phyloP scores from a whole-genome alignment of 2,113 vertebrate genomes.

The Ictalurus punctatus region DNA sequence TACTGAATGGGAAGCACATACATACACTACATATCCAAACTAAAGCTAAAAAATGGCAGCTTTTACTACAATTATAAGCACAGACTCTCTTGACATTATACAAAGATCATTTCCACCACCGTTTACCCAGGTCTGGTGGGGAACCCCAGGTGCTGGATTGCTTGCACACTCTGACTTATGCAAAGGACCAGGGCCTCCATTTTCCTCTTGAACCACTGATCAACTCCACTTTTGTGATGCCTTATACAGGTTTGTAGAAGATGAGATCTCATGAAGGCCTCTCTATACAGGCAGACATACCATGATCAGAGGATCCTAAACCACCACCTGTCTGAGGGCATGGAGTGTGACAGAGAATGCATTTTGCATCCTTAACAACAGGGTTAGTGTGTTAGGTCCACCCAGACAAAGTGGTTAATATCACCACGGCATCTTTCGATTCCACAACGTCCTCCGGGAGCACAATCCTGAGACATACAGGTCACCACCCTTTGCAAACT shows the following conservation, averaged over 20 bases:
- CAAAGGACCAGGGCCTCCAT: too few relatives aligned
- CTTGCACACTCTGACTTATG: too few relatives aligned
- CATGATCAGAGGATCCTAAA: neutral
- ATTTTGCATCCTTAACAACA: neutral
- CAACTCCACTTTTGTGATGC: neutral
- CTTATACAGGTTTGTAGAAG: neutral
- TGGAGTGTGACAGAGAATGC: neutral
- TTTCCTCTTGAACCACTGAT: neutral
- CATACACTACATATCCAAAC: too few relatives aligned
- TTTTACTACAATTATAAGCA: too few relatives aligned
- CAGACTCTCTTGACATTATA: too few relatives aligned
- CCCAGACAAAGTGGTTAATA: neutral
- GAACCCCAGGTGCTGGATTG: too few relatives aligned
- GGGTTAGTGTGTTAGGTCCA: neutral
- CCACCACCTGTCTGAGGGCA: neutral
- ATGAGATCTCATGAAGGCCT: neutral
- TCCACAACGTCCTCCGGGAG: neutral
- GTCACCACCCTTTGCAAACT: neutral
- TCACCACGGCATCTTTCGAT: neutral
- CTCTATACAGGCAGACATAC: neutral
- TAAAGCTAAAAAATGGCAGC: too few relatives aligned
- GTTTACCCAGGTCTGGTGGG: too few relatives aligned
- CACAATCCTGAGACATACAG: neutral
- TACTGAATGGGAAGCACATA: too few relatives aligned
- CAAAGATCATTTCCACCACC: too few relatives aligned